Evolutionary conservation across 1,140 invertebrate species (phyloP), one percentile per base, ranked within the genome.

Genomic region (Amyelois transitella): DNA sequence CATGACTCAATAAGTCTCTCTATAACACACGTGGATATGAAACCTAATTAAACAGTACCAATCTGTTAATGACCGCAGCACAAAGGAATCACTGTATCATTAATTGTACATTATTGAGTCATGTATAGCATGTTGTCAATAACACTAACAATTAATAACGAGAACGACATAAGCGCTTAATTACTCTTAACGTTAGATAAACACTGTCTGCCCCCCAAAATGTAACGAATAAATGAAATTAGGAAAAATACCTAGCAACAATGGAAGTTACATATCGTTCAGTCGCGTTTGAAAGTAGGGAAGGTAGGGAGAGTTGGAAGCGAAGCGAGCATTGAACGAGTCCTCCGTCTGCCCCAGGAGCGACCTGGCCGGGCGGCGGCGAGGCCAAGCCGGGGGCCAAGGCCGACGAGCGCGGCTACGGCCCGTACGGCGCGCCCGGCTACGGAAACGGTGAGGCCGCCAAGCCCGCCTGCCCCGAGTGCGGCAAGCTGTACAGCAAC

Each of bases 401-500:
- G 53, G 55, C 58, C 20, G 74, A 61, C 52, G 73, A 71, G 72
- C 75, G 69, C 52, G 49, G 47, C 50, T 59, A 53, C 56, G 64
- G 59, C 1, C 20, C 20, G 48, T 65, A 63, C 66, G 54, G 45
- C 58, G 50, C 58, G 18, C 24, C 59, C 48, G 38, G 59, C 66
- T 71, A 49, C 71, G 57, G 60, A 50, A 64, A 63, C 69, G 79
- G 71, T 70, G 72, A 75, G 74, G 56, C 64, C 59, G 60, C 55
- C 66, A 92, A 91, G 78, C 92, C 92, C 56, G 91, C 91, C 64
- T 93, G 92, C 80, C 91, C 91, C 28, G 90, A 91, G 70, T 93
- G 92, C 82, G 91, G 91, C 66, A 93, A 92, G 76, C 90, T 91
- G 48, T 93, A 93, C 82, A 92, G 91, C 73, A 89, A 88, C 80